These are phyloP conservation scores for Callyntrura sp. DNA, from an alignment of 2,888 invertebrate species.

Conservation along the genomic window DNA sequence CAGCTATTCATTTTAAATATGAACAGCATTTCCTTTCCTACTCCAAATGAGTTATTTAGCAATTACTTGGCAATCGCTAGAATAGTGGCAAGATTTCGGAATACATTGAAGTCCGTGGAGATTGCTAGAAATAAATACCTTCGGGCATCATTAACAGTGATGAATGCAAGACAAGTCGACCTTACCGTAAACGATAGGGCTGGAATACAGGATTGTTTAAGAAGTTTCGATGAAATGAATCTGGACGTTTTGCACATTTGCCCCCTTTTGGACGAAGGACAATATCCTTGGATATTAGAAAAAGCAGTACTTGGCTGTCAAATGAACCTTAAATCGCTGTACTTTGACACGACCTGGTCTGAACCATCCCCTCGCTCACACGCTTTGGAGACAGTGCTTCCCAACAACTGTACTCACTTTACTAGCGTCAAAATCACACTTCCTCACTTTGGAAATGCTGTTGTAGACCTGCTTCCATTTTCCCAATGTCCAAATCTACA, in stretches of 20 bases:
- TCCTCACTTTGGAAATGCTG: conserved; percentile 24
- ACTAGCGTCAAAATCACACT: conserved; percentile 31
- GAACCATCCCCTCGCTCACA: conserved; percentile 16
- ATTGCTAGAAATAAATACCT: conserved; percentile 41
- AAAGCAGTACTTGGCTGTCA: no score
- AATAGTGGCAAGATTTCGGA: background rate
- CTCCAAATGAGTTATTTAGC: background rate
- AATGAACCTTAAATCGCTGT: no score
- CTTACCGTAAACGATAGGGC: background rate
- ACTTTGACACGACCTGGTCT: no score
- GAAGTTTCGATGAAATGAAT: background rate
- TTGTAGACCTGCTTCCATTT: conserved; percentile 30
- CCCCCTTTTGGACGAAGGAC: conserved; percentile 45
- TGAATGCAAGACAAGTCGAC: background rate
- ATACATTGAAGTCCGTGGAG: conserved; percentile 13
- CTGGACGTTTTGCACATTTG: conserved; percentile 27
- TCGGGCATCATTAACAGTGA: conserved; percentile 20
- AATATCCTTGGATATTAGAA: conserved; percentile 50
- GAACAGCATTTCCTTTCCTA: no score
- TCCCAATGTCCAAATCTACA: conserved; percentile 35
- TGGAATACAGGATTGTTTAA: conserved; percentile 16
- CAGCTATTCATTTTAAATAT: background rate
- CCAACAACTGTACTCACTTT: background rate
- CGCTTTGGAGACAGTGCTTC: conserved; percentile 4
- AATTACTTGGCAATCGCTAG: conserved; percentile 47